Base-by-base conservation (phyloP, 2,113 vertebrate species). In the Nymphicus hollandicus region DNA sequence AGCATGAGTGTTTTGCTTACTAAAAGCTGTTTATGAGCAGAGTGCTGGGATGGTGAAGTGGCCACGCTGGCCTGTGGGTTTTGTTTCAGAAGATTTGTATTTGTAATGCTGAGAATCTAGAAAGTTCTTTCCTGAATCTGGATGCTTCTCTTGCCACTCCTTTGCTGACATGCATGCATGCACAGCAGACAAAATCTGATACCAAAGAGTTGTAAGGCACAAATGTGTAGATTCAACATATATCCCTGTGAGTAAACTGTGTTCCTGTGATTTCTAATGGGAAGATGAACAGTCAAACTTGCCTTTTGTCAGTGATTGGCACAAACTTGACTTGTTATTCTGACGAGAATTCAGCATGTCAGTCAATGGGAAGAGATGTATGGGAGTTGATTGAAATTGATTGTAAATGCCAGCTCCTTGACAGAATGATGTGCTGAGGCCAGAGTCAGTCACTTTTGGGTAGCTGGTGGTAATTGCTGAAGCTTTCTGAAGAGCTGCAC, bases 301-400 rank as follows among this genome's bases (percentile, higher is more conserved):
- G 66, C 50, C 63, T 93, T 89, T 95, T 88, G 84, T 89, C 85
- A 74, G 87, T 95, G 96, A 93, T 91, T 97, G 96, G 88, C 94
- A 91, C 85, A 81, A 91, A 89, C 91, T 77, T 72, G 81, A 77
- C 88, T 94, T 3, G 25, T 92, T 96, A 71, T 33, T 81, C 92
- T 95, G 94, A 91, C 70, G 60, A 82, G 89, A 90, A 18, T 82
- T 78, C 91, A 69, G 82, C 73, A 3, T 80, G 87, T 96, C 92
- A 95, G 83, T 97, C 95, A 93, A 17, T 77, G 83, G 83, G 88
- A 87, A 93, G 80, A 72, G 91, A 88, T 16, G 9, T 65, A 55
- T 85, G 83, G 84, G 90, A 71, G 92, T 76, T 96, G 96, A 97
- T 96, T 96, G 93, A 92, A 97, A 96, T 96, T 93, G 96, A 95